Percentiles rank a stretch among this genome's conserved stretches.
These are phyloP conservation scores for Anneissia japonica DNA, from an alignment of 35 echinoderm and acorn worm genomes.

Conservation along the genomic window DNA sequence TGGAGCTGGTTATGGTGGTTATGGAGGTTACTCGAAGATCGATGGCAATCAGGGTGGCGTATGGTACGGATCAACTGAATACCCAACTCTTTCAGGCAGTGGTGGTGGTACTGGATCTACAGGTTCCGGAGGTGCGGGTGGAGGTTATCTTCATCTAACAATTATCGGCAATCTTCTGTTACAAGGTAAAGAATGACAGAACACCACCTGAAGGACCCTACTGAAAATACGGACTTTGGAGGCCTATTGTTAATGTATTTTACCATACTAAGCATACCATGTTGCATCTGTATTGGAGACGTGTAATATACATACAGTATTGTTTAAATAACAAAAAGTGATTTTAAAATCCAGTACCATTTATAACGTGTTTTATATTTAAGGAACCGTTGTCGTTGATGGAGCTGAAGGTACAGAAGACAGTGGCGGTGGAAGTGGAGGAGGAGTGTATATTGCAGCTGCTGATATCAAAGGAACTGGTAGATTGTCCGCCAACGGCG, in stretches of 20 bases:
- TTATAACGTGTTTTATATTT: no score
- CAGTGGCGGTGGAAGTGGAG: constrained; percentile 72
- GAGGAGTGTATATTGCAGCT: constrained; percentile 24
- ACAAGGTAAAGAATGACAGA: no score
- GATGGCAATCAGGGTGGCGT: constrained; percentile 27
- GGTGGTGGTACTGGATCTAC: constrained; percentile 45
- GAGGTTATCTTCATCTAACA: constrained; percentile 45
- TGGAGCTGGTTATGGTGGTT: constrained; percentile 72
- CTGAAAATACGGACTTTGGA: no score
- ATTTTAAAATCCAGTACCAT: no score
- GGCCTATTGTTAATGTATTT: no score
- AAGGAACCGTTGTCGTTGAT: constrained; percentile 53
- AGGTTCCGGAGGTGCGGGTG: constrained; percentile 60
- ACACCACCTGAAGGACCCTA: no score
- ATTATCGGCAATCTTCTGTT: constrained; percentile 46
- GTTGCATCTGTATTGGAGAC: no score
- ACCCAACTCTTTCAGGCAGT: constrained; percentile 52
- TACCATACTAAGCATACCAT: no score
- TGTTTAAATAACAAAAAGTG: no score
- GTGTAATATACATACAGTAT: no score
- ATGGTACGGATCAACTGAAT: constrained; percentile 38
- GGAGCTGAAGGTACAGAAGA: constrained; percentile 33
- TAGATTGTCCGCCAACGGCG: constrained; percentile 42
- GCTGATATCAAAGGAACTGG: constrained; percentile 49
- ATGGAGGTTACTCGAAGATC: constrained; percentile 41